Evolutionary conservation across 2,797 vertebrate species (phyloP).

Genomic region (Clarias pachynema): DNA sequence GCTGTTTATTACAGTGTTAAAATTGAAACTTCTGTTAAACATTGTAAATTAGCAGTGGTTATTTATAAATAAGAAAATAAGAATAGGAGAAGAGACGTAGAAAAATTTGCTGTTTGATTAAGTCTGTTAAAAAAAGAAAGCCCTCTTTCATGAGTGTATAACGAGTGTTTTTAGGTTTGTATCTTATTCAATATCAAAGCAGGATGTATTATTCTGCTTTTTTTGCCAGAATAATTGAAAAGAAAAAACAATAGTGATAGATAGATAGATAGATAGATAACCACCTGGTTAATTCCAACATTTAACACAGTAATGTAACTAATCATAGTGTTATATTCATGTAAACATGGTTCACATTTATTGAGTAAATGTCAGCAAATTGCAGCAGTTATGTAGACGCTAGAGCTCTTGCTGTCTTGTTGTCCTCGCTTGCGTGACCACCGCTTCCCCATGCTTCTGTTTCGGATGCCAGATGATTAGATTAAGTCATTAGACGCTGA

Average conservation of each 20-base stretch:
- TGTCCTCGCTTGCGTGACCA: background rate
- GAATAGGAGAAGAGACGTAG: background rate
- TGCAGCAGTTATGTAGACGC: background rate
- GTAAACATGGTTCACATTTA: background rate
- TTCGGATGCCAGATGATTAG: slow-evolving; percentile 42
- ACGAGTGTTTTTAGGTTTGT: background rate
- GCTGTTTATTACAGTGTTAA: background rate
- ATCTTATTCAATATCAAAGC: background rate
- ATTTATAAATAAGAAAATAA: background rate
- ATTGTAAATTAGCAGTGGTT: background rate
- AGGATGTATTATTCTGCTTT: too few species aligned
- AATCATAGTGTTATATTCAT: background rate
- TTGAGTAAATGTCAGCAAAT: background rate
- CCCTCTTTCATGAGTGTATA: background rate
- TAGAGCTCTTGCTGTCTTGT: background rate
- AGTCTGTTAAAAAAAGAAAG: background rate
- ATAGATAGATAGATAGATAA: background rate
- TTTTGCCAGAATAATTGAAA: too few species aligned
- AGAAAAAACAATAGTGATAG: background rate
- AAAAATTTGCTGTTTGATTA: background rate
- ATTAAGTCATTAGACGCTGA: slow-evolving; percentile 53
- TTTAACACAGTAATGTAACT: background rate
- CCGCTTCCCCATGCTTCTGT: background rate
- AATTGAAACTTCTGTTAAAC: background rate
- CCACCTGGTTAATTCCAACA: background rate